A percentile compares a stretch with the other conserved stretches of the same genome.
phyloP scores from a whole-genome alignment of 1,140 invertebrate species.

The Latrodectus geometricus region DNA sequence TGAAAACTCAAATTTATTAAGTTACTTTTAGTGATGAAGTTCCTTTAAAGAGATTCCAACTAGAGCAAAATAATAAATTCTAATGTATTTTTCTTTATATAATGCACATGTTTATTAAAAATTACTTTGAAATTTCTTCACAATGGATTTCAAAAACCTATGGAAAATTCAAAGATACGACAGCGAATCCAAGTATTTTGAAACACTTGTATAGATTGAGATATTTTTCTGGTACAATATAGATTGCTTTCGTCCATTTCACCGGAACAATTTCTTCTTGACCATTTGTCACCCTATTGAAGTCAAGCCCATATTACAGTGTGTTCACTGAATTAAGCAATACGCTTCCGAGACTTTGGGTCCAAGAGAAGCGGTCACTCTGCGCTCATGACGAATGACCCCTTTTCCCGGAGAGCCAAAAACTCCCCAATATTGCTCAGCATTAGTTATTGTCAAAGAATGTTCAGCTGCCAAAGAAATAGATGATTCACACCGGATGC shows the following conservation, averaged over 20 bases:
- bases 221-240: slow-evolving; percentile 26
- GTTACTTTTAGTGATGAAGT: too few species aligned
- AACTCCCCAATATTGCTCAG: slow-evolving; percentile 48
- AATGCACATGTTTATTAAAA: too few species aligned
- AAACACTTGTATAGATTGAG: not conserved
- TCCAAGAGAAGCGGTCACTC: slow-evolving; percentile 52
- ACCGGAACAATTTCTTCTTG: slow-evolving; percentile 60
- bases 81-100: too few species aligned
- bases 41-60: too few species aligned
- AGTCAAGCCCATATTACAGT: slow-evolving; percentile 55
- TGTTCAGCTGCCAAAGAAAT: slow-evolving; percentile 57
- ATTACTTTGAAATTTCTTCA: too few species aligned
- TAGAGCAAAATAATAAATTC: too few species aligned
- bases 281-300: slow-evolving; percentile 61
- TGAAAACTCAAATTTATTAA: too few species aligned
- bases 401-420: slow-evolving; percentile 12
- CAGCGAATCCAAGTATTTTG: not conserved
- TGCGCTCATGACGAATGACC: slow-evolving; percentile 53
- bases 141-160: too few species aligned
- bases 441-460: slow-evolving; percentile 61
- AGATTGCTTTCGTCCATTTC: slow-evolving; percentile 49
- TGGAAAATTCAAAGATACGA: not conserved
- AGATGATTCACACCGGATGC: slow-evolving; percentile 48
- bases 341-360: slow-evolving; percentile 56
- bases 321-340: slow-evolving; percentile 61